Evolutionary conservation across 2,113 vertebrate genomes (phyloP).

Genomic region (Lethenteron reissneri): DNA sequence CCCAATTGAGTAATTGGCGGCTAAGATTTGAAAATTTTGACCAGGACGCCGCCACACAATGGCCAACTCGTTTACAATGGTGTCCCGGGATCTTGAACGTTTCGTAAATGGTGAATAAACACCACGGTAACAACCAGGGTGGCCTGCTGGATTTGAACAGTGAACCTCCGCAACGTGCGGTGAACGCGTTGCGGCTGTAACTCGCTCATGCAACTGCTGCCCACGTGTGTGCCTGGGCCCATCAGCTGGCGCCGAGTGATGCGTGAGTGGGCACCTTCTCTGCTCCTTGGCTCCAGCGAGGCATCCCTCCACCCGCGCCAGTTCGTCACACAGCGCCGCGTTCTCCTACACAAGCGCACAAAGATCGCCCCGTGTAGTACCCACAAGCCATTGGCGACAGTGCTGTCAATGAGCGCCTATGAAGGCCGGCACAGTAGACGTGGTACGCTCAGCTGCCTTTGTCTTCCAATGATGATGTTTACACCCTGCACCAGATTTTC

Average conservation of each 20-base stretch:
- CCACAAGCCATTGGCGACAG: neutral
- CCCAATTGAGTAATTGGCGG: too few relatives aligned
- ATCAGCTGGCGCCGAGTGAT: neutral
- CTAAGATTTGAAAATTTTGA: too few relatives aligned
- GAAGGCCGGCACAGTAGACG: neutral
- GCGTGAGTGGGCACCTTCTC: constrained; percentile 26
- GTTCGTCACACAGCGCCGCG: constrained; percentile 61
- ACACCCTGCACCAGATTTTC: neutral
- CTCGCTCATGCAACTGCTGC: neutral
- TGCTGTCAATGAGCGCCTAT: neutral
- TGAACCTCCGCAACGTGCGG: neutral
- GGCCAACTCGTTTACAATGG: too few relatives aligned
- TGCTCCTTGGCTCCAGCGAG: constrained; percentile 57
- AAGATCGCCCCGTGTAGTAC: neutral
- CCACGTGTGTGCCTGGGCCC: neutral
- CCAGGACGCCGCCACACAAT: too few relatives aligned
- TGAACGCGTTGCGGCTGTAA: neutral
- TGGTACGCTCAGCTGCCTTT: neutral
- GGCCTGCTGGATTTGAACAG: neutral
- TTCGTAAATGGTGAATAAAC: neutral
- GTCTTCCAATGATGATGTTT: neutral
- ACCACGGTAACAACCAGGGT: neutral
- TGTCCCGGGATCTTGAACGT: neutral
- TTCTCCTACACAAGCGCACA: constrained; percentile 29
- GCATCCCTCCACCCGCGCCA: constrained; percentile 55